These are phyloP conservation scores for Chloropsis hardwickii DNA, from an alignment of 2,113 vertebrate genomes.

Conservation along the genomic window DNA sequence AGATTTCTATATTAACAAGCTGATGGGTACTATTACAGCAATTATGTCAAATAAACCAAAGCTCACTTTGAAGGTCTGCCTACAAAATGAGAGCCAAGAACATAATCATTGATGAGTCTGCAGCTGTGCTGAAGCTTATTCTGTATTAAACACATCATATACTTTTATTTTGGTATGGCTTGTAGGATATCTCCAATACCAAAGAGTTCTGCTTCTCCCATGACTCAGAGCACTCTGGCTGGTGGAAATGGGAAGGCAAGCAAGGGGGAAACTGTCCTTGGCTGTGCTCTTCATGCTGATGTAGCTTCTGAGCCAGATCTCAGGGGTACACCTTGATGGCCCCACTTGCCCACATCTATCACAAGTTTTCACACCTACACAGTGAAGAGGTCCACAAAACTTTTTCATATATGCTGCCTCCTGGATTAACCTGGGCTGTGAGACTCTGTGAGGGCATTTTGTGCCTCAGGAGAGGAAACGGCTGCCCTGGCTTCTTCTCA, in stretches of 20 bases:
- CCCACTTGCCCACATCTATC: not conserved
- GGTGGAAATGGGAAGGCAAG: not conserved
- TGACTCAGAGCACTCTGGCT: not conserved
- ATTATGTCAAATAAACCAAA: slow-evolving; percentile 8
- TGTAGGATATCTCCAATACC: not conserved
- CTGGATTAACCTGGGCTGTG: not conserved
- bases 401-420: not conserved
- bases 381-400: not conserved
- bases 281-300: not conserved
- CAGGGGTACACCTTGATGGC: not conserved
- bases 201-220: not conserved
- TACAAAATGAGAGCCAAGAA: not conserved
- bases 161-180: not conserved
- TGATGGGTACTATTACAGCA: not conserved
- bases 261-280: not conserved
- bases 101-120: not conserved
- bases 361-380: not conserved
- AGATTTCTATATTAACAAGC: not conserved
- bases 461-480: not conserved
- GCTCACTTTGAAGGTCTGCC: not conserved
- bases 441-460: not conserved
- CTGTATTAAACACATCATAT: not conserved
- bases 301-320: not conserved
- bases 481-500: not conserved
- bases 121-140: not conserved